These are phyloP conservation scores for Polylopha cassiicola DNA, from an alignment of 2,888 invertebrate species.

Conservation along the genomic window DNA sequence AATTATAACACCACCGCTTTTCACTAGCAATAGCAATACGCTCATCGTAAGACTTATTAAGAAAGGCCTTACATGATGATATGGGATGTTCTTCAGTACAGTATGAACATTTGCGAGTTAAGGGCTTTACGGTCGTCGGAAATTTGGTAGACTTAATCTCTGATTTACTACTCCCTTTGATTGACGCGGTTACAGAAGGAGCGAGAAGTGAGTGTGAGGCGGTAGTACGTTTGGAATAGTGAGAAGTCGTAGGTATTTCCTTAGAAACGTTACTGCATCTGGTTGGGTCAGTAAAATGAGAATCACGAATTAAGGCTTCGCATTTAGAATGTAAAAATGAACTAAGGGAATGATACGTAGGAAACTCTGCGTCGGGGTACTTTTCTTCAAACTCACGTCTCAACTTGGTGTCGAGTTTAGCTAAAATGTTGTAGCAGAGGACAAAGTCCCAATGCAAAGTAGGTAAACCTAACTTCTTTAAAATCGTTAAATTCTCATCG, in stretches of 20 bases:
- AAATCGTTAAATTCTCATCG: constrained; percentile 22
- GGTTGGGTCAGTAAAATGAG: not conserved
- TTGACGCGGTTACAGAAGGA: not conserved
- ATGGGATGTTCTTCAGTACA: constrained; percentile 1
- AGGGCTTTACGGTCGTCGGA: not conserved
- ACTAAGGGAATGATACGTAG: not conserved
- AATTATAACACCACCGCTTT: not conserved
- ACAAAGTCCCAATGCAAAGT: constrained; percentile 17
- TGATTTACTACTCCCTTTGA: not conserved
- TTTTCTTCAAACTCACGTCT: constrained; percentile 18
- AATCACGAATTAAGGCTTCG: constrained; percentile 11
- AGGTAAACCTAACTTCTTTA: constrained; percentile 15
- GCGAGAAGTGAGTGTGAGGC: not conserved
- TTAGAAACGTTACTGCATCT: not conserved
- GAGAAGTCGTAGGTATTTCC: not conserved
- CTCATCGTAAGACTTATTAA: constrained; percentile 7
- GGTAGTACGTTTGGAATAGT: not conserved
- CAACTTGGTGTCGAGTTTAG: constrained; percentile 17
- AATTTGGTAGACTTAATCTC: not conserved
- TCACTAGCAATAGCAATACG: not conserved
- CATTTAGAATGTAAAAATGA: constrained; percentile 4
- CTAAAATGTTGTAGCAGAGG: constrained; percentile 13
- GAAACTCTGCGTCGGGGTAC: not conserved
- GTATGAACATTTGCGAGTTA: not conserved
- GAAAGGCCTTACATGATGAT: constrained; percentile 1